Conservation (phyloP, 2,888 invertebrate genomes). For the Dendrolimus pini region DNA sequence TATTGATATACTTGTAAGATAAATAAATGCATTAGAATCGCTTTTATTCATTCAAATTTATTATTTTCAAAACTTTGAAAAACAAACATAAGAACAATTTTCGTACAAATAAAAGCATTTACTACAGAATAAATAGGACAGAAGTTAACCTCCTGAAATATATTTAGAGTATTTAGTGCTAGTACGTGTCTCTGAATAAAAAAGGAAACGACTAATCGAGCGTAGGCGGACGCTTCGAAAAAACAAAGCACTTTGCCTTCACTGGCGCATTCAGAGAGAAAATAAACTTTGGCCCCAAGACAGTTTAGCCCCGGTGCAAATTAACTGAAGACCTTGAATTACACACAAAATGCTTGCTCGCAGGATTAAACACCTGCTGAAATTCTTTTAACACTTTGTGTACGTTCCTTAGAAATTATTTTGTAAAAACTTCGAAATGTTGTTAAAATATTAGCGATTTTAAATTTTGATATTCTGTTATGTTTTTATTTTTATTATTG, state of each 20-base stretch:
- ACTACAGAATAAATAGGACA: no score
- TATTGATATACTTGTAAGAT: no score
- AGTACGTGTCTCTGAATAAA: constrained; percentile 41
- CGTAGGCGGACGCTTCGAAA: constrained; percentile 32
- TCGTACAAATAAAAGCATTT: no score
- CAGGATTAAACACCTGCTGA: constrained; percentile 27
- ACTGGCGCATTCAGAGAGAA: constrained; percentile 38
- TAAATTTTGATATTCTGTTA: no score
- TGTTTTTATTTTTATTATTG: no score
- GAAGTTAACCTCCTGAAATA: constrained; percentile 11
- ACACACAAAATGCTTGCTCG: constrained; percentile 39
- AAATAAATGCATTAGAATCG: no score
- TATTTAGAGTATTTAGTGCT: constrained; percentile 34
- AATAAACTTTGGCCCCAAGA: constrained; percentile 48
- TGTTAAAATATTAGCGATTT: no score
- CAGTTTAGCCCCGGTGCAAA: constrained; percentile 42
- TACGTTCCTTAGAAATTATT: background rate
- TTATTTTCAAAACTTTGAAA: no score
- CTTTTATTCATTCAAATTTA: no score
- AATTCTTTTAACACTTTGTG: background rate
- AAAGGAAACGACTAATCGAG: constrained; percentile 46
- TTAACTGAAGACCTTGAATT: constrained; percentile 45
- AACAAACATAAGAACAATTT: no score
- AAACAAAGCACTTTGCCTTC: constrained; percentile 49
- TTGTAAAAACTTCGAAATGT: no score